A percentile compares a stretch with the other conserved stretches of the same genome.
phyloP scores from a whole-genome alignment of 2,797 vertebrate genomes.

The Emydoidea blandingii region DNA sequence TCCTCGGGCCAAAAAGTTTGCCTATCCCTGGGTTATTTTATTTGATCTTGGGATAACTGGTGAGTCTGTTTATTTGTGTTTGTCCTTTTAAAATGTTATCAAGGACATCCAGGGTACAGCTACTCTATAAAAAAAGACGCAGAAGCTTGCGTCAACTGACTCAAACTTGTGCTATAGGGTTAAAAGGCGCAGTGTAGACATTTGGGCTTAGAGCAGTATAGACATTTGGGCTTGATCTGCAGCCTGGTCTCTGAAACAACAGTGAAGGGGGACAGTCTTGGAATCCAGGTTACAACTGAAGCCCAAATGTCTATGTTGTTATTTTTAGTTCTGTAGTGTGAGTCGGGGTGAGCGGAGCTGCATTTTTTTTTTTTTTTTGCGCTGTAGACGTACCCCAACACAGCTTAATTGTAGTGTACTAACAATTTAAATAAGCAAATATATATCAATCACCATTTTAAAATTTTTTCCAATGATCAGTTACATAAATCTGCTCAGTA shows the following conservation, averaged over 20 bases:
- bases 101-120: not conserved
- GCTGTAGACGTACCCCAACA: not conserved
- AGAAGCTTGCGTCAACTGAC: not conserved
- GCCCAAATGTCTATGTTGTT: not conserved
- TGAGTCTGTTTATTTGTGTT: not conserved
- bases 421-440: not conserved
- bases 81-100: conserved; percentile 30
- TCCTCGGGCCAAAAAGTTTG: no score
- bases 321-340: not conserved
- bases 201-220: not conserved
- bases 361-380: not conserved
- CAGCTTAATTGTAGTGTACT: not conserved
- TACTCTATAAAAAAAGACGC: not conserved
- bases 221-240: not conserved
- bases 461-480: conserved; percentile 21
- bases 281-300: not conserved
- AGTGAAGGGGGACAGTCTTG: not conserved
- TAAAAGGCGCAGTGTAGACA: not conserved
- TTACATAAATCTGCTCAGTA: not conserved
- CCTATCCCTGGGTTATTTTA: not conserved
- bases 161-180: not conserved
- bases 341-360: not conserved
- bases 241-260: not conserved
- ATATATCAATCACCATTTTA: conserved; percentile 13
- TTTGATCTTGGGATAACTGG: not conserved